Percentiles rank a stretch among this genome's conserved stretches.
These are phyloP conservation scores for Aptenodytes forsteri DNA, from an alignment of 2,113 vertebrate genomes.

Conservation along the genomic window DNA sequence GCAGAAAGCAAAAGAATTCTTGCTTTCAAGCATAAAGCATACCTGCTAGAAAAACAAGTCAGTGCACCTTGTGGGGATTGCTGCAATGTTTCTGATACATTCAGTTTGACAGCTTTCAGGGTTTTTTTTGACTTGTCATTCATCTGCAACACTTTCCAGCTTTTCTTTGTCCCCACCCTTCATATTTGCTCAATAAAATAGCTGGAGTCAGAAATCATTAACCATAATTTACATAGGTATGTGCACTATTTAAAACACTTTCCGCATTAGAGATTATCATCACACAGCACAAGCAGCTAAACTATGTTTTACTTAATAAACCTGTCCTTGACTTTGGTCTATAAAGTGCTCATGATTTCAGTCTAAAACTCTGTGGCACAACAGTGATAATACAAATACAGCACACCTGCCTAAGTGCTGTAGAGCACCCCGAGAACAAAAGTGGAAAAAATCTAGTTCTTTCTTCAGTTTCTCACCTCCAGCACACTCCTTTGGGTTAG, in stretches of 20 bases:
- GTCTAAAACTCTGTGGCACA: background rate
- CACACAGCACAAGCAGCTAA: background rate
- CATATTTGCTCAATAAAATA: background rate
- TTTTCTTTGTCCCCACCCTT: background rate
- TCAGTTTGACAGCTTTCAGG: background rate
- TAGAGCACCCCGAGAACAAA: background rate
- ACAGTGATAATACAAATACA: too few species aligned
- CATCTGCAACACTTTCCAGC: background rate
- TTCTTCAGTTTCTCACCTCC: background rate
- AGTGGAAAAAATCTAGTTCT: background rate
- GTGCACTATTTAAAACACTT: background rate
- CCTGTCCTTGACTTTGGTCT: background rate
- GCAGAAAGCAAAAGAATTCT: background rate
- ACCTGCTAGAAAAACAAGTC: background rate
- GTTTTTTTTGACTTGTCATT: background rate
- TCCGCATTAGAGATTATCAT: background rate
- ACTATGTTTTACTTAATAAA: background rate
- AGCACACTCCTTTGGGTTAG: background rate
- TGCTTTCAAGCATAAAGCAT: background rate
- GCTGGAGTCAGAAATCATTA: background rate
- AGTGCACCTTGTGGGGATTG: background rate
- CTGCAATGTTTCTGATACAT: background rate
- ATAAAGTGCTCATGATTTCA: background rate
- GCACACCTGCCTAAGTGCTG: rapidly evolving
- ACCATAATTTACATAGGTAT: background rate